phyloP scores from a whole-genome alignment of 2,797 vertebrate species.

The Naso thynnoides region DNA sequence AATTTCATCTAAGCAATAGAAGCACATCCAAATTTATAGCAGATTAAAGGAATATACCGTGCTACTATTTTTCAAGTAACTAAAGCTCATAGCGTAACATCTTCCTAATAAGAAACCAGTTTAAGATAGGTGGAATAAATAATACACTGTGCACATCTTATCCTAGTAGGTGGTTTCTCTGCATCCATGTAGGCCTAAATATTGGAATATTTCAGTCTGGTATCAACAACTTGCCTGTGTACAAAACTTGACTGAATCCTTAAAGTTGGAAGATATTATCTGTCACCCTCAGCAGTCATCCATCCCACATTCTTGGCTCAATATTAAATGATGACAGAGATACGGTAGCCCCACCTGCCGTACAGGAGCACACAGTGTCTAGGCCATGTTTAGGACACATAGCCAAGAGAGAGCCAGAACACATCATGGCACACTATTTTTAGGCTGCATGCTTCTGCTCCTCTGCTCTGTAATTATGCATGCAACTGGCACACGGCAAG shows the following conservation, averaged over 20 bases:
- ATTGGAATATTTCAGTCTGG: neutral
- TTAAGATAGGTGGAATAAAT: constrained; percentile 1
- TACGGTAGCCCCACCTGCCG: constrained; percentile 75
- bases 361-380: constrained; percentile 59
- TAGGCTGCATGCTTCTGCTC: constrained; percentile 47
- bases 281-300: neutral
- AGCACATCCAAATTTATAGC: neutral
- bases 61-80: neutral
- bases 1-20: neutral
- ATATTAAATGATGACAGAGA: constrained; percentile 47
- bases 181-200: neutral
- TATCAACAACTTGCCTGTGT: neutral
- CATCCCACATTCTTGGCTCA: neutral
- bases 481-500: constrained; percentile 82
- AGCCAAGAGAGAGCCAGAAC: neutral
- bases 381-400: constrained; percentile 17
- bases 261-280: neutral
- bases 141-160: neutral
- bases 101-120: neutral
- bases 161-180: neutral
- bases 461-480: constrained; percentile 77
- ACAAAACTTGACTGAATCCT: neutral
- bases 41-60: neutral
- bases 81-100: neutral
- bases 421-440: constrained; percentile 47